Percentiles rank a stretch among this genome's conserved stretches.
Evolutionary conservation across 2,797 vertebrate genomes (phyloP).

Genomic region (Anas georgica): DNA sequence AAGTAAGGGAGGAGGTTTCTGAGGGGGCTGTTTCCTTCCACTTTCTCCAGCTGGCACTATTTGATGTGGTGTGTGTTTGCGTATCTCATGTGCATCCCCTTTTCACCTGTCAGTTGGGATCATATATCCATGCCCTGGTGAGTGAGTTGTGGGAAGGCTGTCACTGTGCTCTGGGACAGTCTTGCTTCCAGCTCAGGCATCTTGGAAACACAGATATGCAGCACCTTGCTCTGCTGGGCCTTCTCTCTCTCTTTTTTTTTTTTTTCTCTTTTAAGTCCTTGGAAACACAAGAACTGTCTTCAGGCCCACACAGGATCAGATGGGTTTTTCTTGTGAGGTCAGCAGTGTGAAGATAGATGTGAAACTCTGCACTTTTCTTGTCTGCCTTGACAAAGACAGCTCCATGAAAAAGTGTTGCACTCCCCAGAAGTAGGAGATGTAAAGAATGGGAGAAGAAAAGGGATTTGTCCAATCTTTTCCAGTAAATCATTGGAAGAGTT

Average conservation of each 20-base stretch:
- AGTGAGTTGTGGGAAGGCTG: neutral
- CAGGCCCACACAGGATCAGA: neutral
- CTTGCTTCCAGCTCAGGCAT: neutral
- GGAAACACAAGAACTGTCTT: neutral
- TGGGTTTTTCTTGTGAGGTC: neutral
- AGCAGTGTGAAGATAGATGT: neutral
- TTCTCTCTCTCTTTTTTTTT: neutral
- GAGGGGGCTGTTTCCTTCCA: neutral
- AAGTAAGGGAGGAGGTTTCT: neutral
- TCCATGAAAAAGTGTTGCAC: neutral
- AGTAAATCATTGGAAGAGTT: neutral
- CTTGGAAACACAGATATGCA: neutral
- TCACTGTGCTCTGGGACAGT: neutral
- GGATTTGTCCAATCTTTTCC: neutral
- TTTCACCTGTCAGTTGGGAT: neutral
- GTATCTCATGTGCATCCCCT: rapidly evolving
- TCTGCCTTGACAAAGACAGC: neutral
- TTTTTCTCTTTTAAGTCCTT: neutral
- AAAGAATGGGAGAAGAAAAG: neutral
- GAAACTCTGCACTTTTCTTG: neutral
- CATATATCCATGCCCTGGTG: rapidly evolving
- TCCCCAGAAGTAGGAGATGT: neutral
- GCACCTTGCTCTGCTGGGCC: neutral
- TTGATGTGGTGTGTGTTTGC: neutral
- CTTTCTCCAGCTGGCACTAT: neutral